phyloP scores from a whole-genome alignment of 2,888 invertebrate genomes.

The Drosophila falleni region DNA sequence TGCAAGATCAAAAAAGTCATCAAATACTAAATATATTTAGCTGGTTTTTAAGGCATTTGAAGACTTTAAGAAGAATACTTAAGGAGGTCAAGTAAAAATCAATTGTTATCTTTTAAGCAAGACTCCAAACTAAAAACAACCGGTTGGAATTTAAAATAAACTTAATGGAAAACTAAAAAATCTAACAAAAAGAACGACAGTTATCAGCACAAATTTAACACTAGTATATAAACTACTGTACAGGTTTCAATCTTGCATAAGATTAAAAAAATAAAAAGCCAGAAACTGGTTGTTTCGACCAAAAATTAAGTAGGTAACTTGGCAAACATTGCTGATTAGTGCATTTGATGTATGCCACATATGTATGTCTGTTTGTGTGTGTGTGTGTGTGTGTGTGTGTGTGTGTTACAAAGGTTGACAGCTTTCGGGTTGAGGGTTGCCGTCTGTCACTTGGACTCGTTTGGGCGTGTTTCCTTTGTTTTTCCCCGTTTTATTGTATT shows the following conservation, averaged over 20 bases:
- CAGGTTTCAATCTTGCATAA: neutral
- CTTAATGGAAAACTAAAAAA: too few species aligned
- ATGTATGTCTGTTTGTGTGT: neutral
- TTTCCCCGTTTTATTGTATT: conserved; percentile 70
- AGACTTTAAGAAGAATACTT: too few species aligned
- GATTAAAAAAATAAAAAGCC: neutral
- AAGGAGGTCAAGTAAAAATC: too few species aligned
- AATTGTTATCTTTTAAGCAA: too few species aligned
- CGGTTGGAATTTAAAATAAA: too few species aligned
- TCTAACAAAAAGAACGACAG: too few species aligned
- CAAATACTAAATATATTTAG: too few species aligned
- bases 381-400: neutral
- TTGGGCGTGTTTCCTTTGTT: conserved; percentile 35
- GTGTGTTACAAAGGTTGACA: conserved; percentile 42
- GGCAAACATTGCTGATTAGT: conserved; percentile 57
- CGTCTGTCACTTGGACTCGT: conserved; percentile 25
- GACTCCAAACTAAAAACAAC: too few species aligned
- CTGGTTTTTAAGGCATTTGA: too few species aligned
- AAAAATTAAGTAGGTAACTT: conserved; percentile 18
- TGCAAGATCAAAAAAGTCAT: too few species aligned
- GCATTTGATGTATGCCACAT: conserved; percentile 66
- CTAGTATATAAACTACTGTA: neutral
- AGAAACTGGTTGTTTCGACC: neutral
- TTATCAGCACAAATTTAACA: neutral
- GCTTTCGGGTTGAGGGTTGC: conserved; percentile 5